These are phyloP conservation scores for Crax fasciolata DNA, from an alignment of 2,797 vertebrate species.

Conservation along the genomic window DNA sequence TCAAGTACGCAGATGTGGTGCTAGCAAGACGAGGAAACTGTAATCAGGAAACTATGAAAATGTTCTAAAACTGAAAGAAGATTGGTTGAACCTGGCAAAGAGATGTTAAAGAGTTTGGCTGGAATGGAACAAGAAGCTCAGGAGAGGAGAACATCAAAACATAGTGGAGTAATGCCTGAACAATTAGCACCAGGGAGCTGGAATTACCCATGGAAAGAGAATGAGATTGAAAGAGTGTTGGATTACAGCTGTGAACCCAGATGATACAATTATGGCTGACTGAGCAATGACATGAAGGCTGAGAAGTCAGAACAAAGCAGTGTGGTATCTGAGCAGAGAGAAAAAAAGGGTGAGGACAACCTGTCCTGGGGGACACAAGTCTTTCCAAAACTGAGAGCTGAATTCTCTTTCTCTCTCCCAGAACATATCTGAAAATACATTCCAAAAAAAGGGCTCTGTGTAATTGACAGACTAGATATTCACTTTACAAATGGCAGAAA, in stretches of 20 bases:
- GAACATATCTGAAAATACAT: background rate
- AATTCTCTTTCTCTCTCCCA: background rate
- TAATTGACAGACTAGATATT: background rate
- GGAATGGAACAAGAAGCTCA: background rate
- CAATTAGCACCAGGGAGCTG: conserved; percentile 3
- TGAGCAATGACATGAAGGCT: background rate
- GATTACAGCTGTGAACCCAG: conserved; percentile 20
- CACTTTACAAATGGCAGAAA: background rate
- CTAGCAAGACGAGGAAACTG: background rate
- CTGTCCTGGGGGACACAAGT: background rate
- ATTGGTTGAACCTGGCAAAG: background rate
- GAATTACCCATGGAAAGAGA: conserved; percentile 43
- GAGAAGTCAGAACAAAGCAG: background rate
- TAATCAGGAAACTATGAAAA: background rate
- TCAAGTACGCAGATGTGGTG: background rate
- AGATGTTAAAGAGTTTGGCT: background rate
- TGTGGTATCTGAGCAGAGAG: accelerated
- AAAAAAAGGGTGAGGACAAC: background rate
- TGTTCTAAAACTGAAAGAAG: background rate
- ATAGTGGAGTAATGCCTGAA: background rate
- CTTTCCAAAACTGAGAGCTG: background rate
- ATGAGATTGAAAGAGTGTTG: conserved; percentile 1
- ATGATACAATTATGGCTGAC: background rate
- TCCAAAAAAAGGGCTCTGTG: background rate
- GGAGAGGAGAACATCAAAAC: background rate